Evolutionary conservation across 2,888 invertebrate genomes (phyloP), one percentile per base, ranked within the genome.

Genomic region (Lydus trimaculatus): DNA sequence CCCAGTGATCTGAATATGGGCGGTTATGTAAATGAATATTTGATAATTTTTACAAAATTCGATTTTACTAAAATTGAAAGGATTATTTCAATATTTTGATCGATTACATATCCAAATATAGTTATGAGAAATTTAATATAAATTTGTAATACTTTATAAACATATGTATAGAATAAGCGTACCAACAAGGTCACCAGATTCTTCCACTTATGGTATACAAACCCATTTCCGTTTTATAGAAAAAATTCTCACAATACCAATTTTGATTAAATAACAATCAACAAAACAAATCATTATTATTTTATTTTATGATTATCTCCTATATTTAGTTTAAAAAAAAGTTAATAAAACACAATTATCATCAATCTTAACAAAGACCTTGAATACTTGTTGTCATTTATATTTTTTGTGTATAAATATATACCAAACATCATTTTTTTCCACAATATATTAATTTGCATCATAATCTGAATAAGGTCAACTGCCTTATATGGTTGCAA

Each of bases 401-500:
- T 7, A 43, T 17, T 43, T 43, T 43, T 43, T 36, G n/a, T 36
- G 13, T 36, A 15, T n/a, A 8, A 13, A 43, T 13, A 43, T 36
- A 36, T 36, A n/a, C 17, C 7, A 43, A 17, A n/a, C 43, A 43
- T 43, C 43, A 43, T 17, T 6, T 36, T 15, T 36, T 36, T n/a
- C 5, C 17, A 31, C 13, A 59, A 28, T 17, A 31, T 59, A 60
- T 20, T 23, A 60, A 33, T 59, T 60, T 60, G 60, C 60, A 33
- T 60, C 36, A 60, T 33, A 60, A 33, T 60, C 60, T 60, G 31
- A 31, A 60, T 60, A 60, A 60, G 60, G 60, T 60, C 60, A 31
- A 31, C 13, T 60, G 60, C 60, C 33, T 31, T 60, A 60, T 60
- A 31, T 60, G 17, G 60, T 25, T 2, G 20, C 2, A 36, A 36